Evolutionary conservation across 2,888 invertebrate species (phyloP).

Genomic region (Colletes collaris): DNA sequence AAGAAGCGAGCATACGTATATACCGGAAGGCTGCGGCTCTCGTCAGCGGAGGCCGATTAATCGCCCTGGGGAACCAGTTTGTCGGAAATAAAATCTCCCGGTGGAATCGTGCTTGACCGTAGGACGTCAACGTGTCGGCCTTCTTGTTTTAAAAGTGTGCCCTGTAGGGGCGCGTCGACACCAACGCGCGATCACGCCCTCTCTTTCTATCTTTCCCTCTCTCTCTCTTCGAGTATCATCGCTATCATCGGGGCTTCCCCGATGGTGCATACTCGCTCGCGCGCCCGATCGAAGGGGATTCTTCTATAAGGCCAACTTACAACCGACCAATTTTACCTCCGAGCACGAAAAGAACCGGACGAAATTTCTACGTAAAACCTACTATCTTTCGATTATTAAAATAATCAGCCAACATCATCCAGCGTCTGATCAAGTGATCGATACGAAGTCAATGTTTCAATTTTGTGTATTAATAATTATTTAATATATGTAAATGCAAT

Average conservation of each 20-base stretch:
- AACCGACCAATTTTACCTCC: conserved; percentile 30
- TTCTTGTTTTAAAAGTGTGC: conserved; percentile 60
- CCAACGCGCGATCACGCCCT: conserved; percentile 16
- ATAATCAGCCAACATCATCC: too few relatives aligned
- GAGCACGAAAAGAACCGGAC: not conserved
- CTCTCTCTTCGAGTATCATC: conserved; percentile 35
- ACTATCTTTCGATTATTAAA: too few relatives aligned
- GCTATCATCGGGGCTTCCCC: conserved; percentile 66
- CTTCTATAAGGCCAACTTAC: conserved; percentile 45
- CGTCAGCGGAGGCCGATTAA: conserved; percentile 73
- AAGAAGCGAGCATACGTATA: conserved; percentile 32
- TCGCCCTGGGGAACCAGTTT: conserved; percentile 77
- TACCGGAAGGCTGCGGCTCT: conserved; percentile 50
- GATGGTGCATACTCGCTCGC: conserved; percentile 57
- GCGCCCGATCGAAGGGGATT: conserved; percentile 64
- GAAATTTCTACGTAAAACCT: too few relatives aligned
- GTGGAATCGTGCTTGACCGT: conserved; percentile 60
- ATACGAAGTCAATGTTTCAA: too few relatives aligned
- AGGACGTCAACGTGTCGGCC: conserved; percentile 57
- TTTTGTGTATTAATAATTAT: too few relatives aligned
- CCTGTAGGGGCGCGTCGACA: conserved; percentile 55
- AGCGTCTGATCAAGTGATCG: too few relatives aligned
- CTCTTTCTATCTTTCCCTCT: conserved; percentile 18
- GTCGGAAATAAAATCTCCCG: conserved; percentile 77
- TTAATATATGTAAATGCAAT: too few relatives aligned